Conservation (phyloP, 2,113 vertebrate species). For the Cinclus cinclus region DNA sequence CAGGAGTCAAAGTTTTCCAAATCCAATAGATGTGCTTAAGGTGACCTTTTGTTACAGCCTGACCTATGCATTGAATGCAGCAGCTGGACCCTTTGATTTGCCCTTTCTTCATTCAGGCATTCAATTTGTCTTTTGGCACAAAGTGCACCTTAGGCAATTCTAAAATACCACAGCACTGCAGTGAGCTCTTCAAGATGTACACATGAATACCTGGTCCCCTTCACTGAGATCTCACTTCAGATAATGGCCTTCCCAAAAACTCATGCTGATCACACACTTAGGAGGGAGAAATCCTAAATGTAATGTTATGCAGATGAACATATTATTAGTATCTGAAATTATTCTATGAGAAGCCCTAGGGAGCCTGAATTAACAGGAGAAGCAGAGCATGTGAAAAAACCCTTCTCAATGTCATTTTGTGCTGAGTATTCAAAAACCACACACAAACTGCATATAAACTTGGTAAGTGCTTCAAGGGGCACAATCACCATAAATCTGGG, state of each 20-base stretch:
- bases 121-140: not conserved
- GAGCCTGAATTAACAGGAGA: not conserved
- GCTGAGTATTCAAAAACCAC: constrained; percentile 27
- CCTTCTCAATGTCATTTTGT: not conserved
- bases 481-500: constrained; percentile 47
- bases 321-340: constrained; percentile 19
- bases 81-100: not conserved
- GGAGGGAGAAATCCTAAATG: constrained; percentile 3
- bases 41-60: not conserved
- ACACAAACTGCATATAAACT: constrained; percentile 39
- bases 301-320: constrained; percentile 24
- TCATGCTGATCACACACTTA: not conserved
- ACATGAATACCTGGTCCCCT: not conserved
- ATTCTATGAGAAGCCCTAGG: constrained; percentile 1
- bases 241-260: not conserved
- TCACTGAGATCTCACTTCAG: not conserved
- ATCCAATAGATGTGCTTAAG: not conserved
- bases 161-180: not conserved
- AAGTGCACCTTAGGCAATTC: not conserved
- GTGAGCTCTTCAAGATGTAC: not conserved
- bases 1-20: not conserved
- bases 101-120: not conserved
- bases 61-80: not conserved
- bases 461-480: constrained; percentile 30
- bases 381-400: constrained; percentile 1